A percentile compares a stretch with the other conserved stretches of the same genome.
Conservation (phyloP, 2,888 invertebrate genomes). For the Leucoptera coffeella region DNA sequence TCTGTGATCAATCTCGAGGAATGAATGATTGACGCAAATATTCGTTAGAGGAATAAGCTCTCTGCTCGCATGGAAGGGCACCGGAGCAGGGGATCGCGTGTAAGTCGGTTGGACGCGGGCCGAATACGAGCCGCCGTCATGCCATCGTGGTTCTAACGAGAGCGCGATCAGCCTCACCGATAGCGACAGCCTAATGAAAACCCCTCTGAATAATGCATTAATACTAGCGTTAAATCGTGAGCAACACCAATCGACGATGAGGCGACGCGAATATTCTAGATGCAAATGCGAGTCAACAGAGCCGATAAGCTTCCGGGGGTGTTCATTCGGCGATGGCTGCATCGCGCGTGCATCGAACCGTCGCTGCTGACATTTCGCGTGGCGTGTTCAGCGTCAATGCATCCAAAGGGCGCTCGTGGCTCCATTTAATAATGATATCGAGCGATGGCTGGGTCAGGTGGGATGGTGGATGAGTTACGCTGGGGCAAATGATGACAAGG, state of each 20-base stretch:
- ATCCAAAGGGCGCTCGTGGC: too few species aligned
- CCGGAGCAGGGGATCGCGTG: conserved; percentile 11
- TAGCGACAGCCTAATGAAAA: conserved; percentile 48
- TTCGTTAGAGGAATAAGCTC: too few species aligned
- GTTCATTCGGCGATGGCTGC: too few species aligned
- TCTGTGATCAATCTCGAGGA: too few species aligned
- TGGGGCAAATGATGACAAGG: conserved; percentile 14
- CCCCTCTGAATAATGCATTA: conserved; percentile 51
- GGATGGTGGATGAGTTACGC: conserved; percentile 15
- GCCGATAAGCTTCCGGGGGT: conserved; percentile 33
- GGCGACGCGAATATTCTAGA: conserved; percentile 39
- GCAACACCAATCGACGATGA: conserved; percentile 34
- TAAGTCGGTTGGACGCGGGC: conserved; percentile 12
- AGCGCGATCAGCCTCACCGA: conserved; percentile 41
- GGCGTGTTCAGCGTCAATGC: conserved; percentile 14
- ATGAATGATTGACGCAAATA: too few species aligned
- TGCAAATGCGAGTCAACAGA: conserved; percentile 44
- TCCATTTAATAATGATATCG: too few species aligned
- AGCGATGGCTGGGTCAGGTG: conserved; percentile 12
- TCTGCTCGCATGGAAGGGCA: too few species aligned
- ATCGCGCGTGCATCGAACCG: too few species aligned
- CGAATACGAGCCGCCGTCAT: conserved; percentile 44
- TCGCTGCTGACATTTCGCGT: conserved; percentile 13
- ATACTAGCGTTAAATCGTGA: conserved; percentile 52
- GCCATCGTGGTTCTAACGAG: conserved; percentile 51